These are phyloP conservation scores for Leptodactylus fuscus DNA, from an alignment of 2,113 vertebrate genomes.

Conservation along the genomic window DNA sequence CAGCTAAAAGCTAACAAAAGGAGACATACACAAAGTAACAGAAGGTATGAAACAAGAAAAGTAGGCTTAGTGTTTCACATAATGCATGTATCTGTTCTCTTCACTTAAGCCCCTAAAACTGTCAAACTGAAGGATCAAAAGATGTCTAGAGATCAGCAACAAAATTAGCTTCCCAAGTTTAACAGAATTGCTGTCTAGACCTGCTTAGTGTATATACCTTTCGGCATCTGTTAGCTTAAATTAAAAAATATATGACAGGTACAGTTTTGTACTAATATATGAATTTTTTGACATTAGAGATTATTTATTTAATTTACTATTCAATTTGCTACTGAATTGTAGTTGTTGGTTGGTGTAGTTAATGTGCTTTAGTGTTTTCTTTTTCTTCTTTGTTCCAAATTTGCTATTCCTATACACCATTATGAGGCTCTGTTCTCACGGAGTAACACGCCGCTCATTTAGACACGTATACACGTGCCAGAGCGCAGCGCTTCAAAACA, in stretches of 20 bases:
- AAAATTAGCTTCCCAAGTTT: background rate
- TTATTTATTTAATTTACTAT: too few species aligned
- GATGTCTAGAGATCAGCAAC: background rate
- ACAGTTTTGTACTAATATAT: too few species aligned
- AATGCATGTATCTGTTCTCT: background rate
- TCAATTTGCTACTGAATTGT: too few species aligned
- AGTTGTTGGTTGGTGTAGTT: too few species aligned
- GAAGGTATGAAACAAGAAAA: background rate
- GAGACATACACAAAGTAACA: background rate
- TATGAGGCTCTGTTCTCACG: too few species aligned
- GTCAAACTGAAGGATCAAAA: slow-evolving; percentile 28
- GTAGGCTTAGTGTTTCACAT: background rate
- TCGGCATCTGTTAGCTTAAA: background rate
- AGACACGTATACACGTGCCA: too few species aligned
- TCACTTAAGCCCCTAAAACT: slow-evolving; percentile 11
- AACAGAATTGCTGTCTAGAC: slow-evolving; percentile 15
- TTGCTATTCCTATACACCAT: too few species aligned
- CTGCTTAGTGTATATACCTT: slow-evolving; percentile 1
- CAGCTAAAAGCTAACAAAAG: background rate
- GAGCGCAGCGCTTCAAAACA: too few species aligned
- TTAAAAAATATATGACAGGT: background rate
- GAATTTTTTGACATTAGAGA: too few species aligned
- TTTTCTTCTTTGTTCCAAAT: too few species aligned
- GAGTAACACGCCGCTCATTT: too few species aligned
- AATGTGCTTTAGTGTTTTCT: too few species aligned